phyloP scores from a whole-genome alignment of 2,797 vertebrate genomes.

The Lagocephalus sceleratus region DNA sequence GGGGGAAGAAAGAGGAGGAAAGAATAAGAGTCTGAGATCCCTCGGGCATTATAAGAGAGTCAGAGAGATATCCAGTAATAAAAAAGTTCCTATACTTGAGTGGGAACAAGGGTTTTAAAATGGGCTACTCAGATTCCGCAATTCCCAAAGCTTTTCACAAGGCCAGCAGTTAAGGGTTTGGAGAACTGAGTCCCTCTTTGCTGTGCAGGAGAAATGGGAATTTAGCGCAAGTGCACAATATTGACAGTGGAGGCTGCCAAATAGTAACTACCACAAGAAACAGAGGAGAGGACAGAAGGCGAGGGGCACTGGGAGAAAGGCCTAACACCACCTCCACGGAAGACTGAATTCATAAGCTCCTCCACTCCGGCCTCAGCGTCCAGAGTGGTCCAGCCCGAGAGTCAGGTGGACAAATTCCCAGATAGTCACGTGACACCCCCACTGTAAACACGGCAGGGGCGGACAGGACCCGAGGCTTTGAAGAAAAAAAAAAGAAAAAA shows the following conservation, averaged over 20 bases:
- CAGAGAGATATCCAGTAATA: conserved; percentile 11
- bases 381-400: conserved; percentile 26
- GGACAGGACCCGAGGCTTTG: no score
- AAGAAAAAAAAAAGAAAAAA: no score
- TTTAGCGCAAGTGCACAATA: conserved; percentile 33
- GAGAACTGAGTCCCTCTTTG: conserved; percentile 39
- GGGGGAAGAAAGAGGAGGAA: conserved; percentile 10
- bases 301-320: conserved; percentile 6
- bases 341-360: conserved; percentile 38
- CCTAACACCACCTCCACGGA: conserved; percentile 41
- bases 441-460: neutral
- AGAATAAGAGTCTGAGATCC: conserved; percentile 18
- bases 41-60: conserved; percentile 19
- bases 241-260: conserved; percentile 47
- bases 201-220: conserved; percentile 43
- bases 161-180: conserved; percentile 32
- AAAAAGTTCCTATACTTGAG: conserved; percentile 29
- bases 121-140: conserved; percentile 50
- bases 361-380: conserved; percentile 35
- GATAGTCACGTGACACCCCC: conserved; percentile 10
- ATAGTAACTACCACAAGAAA: conserved; percentile 28
- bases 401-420: conserved; percentile 20
- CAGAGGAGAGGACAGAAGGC: neutral
- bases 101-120: conserved; percentile 35
- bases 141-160: conserved; percentile 40